Percentiles rank a stretch among this genome's conserved stretches.
Evolutionary conservation across 1,140 invertebrate species (phyloP).

Genomic region (Lepidurus couesii): DNA sequence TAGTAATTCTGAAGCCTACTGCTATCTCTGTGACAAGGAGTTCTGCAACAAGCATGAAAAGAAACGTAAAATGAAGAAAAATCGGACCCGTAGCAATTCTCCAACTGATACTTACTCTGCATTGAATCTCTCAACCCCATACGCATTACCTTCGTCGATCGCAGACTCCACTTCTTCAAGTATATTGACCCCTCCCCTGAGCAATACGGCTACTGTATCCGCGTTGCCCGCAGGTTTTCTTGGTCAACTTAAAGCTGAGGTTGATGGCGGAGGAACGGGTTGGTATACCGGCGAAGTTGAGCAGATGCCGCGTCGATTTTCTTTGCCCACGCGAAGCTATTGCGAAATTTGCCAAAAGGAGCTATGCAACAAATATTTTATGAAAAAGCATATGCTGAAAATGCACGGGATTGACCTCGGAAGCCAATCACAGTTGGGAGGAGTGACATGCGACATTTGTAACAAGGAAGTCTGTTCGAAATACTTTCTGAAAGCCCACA

Average conservation of each 20-base stretch:
- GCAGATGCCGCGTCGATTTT: constrained; percentile 37
- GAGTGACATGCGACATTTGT: constrained; percentile 52
- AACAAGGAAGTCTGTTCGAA: constrained; percentile 55
- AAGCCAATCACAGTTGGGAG: constrained; percentile 42
- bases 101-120: neutral
- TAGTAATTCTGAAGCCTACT: constrained; percentile 49
- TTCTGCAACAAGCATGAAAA: constrained; percentile 57
- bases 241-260: neutral
- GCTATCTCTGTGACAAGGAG: constrained; percentile 54
- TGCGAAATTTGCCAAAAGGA: constrained; percentile 63
- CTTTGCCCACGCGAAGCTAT: constrained; percentile 50
- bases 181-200: neutral
- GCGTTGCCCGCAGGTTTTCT: neutral
- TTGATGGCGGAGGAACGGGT: neutral
- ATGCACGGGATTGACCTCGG: constrained; percentile 56
- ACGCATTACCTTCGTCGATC: neutral
- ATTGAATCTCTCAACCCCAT: neutral
- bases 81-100: constrained; percentile 27
- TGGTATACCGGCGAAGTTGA: neutral
- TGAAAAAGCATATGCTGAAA: constrained; percentile 63
- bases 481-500: constrained; percentile 54
- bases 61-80: constrained; percentile 48
- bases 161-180: constrained; percentile 30
- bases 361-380: constrained; percentile 62
- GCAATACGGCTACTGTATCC: neutral